Evolutionary conservation across 2,113 vertebrate species (phyloP), one percentile per base, ranked within the genome.

Genomic region (Aspidoscelis tigris): DNA sequence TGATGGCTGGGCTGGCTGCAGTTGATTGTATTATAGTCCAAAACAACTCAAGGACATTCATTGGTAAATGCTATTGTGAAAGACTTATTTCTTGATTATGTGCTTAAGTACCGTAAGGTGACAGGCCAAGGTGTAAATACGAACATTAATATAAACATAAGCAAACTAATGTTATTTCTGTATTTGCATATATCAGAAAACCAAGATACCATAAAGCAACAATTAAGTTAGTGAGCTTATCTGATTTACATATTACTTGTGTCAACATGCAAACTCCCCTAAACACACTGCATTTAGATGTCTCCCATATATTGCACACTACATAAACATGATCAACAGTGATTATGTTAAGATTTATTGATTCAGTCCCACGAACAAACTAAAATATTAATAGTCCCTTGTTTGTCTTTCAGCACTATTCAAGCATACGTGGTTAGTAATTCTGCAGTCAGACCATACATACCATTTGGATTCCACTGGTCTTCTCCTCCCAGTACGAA

Each of bases 391-490:
- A 55, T 33, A 72, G 12, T 41, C n/a, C 11, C n/a, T 50, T 43
- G 26, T 73, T 41, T 68, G 43, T 66, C 64, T 9, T 75, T 75
- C 21, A 64, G 33, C 18, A 44, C 21, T 43, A 24, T 41, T 76
- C 7, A 43, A 5, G 41, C 61, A 66, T 53, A 50, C 18, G 65
- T 78, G 43, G 73, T 90, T 77, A 83, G 68, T 85, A 93, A 44
- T 94, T 76, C 7, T 20, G 86, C 83, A 39, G 74, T 81, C 82
- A 66, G 84, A 77, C 11, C 61, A 1, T 89, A 94, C 87, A 33
- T 91, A 99, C 99, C 99, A 39, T 99, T 99, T 39, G 99, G 99
- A 92, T 99, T 99, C 98, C 99, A 99, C 53, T 99, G 99, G 95
- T 99, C 99, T 95, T 99, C 99, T 96, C 99, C 99, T 47, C 99